A percentile compares a stretch with the other conserved stretches of the same genome.
These are phyloP conservation scores for Grallaria varia DNA, from an alignment of 2,113 vertebrate species.

Conservation along the genomic window DNA sequence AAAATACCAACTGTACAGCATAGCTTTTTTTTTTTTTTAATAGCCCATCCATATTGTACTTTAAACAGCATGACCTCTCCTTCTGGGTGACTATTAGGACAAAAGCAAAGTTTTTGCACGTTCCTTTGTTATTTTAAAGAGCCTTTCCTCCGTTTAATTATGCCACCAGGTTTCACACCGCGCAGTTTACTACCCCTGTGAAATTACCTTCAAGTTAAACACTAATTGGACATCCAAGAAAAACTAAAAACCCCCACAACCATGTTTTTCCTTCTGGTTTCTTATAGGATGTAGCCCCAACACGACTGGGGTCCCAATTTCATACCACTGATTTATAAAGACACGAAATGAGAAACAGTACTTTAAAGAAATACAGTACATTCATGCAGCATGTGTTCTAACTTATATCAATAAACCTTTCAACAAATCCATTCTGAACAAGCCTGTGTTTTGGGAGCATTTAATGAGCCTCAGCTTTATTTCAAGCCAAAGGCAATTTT, in stretches of 20 bases:
- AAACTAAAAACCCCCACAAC: background rate
- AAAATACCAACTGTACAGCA: background rate
- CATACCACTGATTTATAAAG: constrained; percentile 47
- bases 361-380: background rate
- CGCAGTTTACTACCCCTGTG: constrained; percentile 56
- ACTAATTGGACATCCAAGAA: constrained; percentile 69
- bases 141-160: constrained; percentile 63
- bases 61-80: constrained; percentile 64
- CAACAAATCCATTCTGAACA: constrained; percentile 56
- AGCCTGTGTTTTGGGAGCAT: constrained; percentile 50
- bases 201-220: constrained; percentile 70
- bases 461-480: constrained; percentile 61
- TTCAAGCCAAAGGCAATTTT: constrained; percentile 52
- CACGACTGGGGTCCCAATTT: background rate
- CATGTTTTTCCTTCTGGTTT: constrained; percentile 19
- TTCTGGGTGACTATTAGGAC: constrained; percentile 43
- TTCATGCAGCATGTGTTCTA: constrained; percentile 45
- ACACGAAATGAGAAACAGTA: constrained; percentile 45
- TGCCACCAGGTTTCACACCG: constrained; percentile 27
- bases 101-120: constrained; percentile 57
- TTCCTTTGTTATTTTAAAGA: constrained; percentile 67
- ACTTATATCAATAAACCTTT: constrained; percentile 66
- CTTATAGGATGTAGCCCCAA: constrained; percentile 36
- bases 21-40: background rate
- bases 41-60: constrained; percentile 68